These are phyloP conservation scores for Andrena trimmerana DNA, from an alignment of 2,888 invertebrate species.

Conservation along the genomic window DNA sequence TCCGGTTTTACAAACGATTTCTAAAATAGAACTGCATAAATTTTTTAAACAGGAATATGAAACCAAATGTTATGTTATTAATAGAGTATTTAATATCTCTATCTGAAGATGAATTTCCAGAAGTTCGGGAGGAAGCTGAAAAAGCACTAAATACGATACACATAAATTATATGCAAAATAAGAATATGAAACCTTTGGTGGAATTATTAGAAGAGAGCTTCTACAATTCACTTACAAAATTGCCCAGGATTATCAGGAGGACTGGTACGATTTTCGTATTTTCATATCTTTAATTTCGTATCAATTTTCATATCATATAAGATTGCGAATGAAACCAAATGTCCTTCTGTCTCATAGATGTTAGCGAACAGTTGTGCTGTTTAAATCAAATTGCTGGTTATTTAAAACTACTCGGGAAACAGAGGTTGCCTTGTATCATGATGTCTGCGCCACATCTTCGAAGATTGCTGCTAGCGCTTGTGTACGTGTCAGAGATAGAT, in stretches of 20 bases:
- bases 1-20: conserved; percentile 21
- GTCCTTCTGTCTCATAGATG: conserved; percentile 84
- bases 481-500: conserved; percentile 87
- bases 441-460: conserved; percentile 86
- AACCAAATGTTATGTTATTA: conserved; percentile 87
- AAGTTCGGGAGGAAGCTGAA: conserved; percentile 86
- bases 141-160: conserved; percentile 83
- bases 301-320: conserved; percentile 2
- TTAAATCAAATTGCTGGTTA: conserved; percentile 90
- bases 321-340: neutral
- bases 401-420: conserved; percentile 87
- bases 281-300: too few relatives aligned
- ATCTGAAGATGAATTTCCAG: conserved; percentile 88
- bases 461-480: conserved; percentile 87
- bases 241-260: conserved; percentile 89
- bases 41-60: conserved; percentile 86
- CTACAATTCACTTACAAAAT: conserved; percentile 86
- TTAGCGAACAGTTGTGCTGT: conserved; percentile 87
- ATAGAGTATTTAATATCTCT: conserved; percentile 90
- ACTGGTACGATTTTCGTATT: conserved; percentile 73
- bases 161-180: conserved; percentile 81
- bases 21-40: conserved; percentile 21
- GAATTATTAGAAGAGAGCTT: conserved; percentile 88
- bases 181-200: conserved; percentile 84
- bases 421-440: conserved; percentile 87